Evolutionary conservation across 2,888 invertebrate genomes (phyloP), one percentile per base, ranked within the genome.

Genomic region (Sarcophaga subvicina): DNA sequence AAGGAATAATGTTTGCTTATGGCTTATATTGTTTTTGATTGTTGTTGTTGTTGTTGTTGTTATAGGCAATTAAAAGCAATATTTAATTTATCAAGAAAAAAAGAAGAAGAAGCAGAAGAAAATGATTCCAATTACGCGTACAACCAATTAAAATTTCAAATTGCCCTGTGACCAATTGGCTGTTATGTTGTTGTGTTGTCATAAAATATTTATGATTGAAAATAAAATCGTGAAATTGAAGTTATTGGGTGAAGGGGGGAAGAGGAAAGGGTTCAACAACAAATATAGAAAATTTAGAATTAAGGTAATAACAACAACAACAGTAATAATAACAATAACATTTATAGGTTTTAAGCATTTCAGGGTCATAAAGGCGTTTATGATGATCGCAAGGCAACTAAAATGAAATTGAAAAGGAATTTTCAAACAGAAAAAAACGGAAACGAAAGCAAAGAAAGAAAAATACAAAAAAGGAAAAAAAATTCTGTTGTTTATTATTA

Each of bases 61-160:
- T 69, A 12, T 10, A 63, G 45, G 12, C 45, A 76, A 64, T 78
- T 78, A 66, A 47, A 70, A 60, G 27, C 8, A 14, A 37, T 37
- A 37, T 37, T 37, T 37, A 37, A 37, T 37, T 37, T 37, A 37
- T 37, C 3, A 37, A 37, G 10, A 49, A 54, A 17, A 66, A 73
- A 64, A 69, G 27, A 75, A 75, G 27, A 77, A 4, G 17, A 17
- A 49, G 25, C 73, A 47, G 8, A 78, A 83, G 71, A 54, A 54
- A 17, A 14, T 54, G 54, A 17, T 84, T 82, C 76, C 79, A 87
- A 78, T 87, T 84, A 84, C 81, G 84, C 87, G 69, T 82, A 84
- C 63, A 81, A 73, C 62, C 84, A 87, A 87, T 87, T 87, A 87
- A 81, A 84, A 84, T 84, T 79, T 79, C 83, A 84, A 87, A 87